Evolutionary conservation across 2,113 vertebrate species (phyloP).

Genomic region (Thunnus maccoyii): DNA sequence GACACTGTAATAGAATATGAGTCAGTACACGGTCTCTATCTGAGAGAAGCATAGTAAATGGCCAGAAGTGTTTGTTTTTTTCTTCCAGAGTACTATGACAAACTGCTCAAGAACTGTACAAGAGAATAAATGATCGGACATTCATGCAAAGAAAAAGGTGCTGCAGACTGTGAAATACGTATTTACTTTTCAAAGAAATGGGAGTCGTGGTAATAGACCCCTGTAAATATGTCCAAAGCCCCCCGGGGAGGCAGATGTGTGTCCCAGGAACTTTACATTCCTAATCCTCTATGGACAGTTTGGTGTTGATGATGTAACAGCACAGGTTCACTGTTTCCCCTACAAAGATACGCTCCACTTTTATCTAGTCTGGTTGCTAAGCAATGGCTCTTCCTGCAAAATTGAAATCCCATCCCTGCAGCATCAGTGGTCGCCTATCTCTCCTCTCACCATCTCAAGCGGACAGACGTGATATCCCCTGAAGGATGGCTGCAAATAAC

Average conservation of each 20-base stretch:
- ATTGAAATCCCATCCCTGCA: conserved; percentile 74
- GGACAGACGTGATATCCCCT: conserved; percentile 47
- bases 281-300: conserved; percentile 28
- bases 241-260: conserved; percentile 19
- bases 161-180: not conserved
- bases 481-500: conserved; percentile 53
- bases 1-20: conserved; percentile 33
- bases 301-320: conserved; percentile 59
- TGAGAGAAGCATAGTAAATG: conserved; percentile 9
- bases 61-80: not conserved
- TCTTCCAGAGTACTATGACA: not conserved
- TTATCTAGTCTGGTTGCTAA: conserved; percentile 84
- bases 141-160: not conserved
- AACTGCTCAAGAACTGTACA: not conserved
- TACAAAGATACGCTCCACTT: conserved; percentile 66
- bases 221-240: not conserved
- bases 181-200: not conserved
- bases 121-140: not conserved
- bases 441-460: conserved; percentile 47
- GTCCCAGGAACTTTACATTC: conserved; percentile 7
- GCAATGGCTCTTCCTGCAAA: conserved; percentile 80
- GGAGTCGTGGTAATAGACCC: not conserved
- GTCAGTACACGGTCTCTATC: conserved; percentile 24
- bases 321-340: conserved; percentile 58
- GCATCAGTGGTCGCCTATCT: conserved; percentile 52